Evolutionary conservation across 1,140 invertebrate species (phyloP), one percentile per base, ranked within the genome.

Genomic region (Sminthurides bifidus): DNA sequence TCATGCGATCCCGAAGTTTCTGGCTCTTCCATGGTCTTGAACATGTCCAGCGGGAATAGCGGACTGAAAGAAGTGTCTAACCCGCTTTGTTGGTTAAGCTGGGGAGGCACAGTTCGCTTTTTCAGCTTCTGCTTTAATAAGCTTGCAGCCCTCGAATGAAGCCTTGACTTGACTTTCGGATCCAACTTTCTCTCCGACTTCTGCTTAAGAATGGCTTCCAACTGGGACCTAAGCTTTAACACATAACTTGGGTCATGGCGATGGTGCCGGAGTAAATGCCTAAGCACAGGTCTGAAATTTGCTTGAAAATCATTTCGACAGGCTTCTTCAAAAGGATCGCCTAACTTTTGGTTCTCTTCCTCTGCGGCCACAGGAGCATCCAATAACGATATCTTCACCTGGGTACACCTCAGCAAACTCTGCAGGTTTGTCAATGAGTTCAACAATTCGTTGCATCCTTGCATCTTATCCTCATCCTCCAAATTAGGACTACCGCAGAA

Each of bases 311-410:
- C 26, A 10, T 45, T n/a, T 12, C 29, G 51, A 31, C 58, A 45
- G 2, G 48, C 31, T 19, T 50, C 24, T 19, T 56, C 44, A 12
- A 38, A 21, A 3, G 59, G 53, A 24, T 43, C 43, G 19, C 35
- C 23, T 10, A 26, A 27, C 2, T 45, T 53, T 24, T 41, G 48
- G 21, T 50, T 35, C 63, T 59, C 61, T 33, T 58, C 46, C 37
- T 60, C 58, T 0, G 61, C 50, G 12, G 60, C 59, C 2, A 51
- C 33, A 5, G 58, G 26, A 5, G 30, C 44, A n/a, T 80, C 76
- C 15, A 83, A 83, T 40, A 89, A 83, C 64, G 83, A 79, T 15
- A 85, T 78, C 70, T 89, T 88, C 2, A 85, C 77, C 33, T 77
- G 68, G 38, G 87, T 68, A 35, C 81, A 82, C 52, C 72, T 73